Evolutionary conservation across 2,888 invertebrate genomes (phyloP), one percentile per base, ranked within the genome.

Genomic region (Hemithea aestivaria): DNA sequence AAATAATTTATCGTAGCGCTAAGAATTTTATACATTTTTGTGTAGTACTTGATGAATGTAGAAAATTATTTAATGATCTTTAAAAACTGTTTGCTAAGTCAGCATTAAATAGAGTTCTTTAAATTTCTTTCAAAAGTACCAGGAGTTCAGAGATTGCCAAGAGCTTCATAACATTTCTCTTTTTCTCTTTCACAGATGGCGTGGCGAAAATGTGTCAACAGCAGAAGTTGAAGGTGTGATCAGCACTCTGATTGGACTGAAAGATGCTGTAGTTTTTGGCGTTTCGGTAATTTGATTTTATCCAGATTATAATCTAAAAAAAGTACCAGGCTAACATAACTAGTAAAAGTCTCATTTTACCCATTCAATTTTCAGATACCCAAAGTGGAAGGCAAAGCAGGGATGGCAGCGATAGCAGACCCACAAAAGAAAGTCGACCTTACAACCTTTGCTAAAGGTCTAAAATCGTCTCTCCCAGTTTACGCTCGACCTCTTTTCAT

Each of bases 191-290:
- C n/a, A n/a, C 52, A 90, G 94, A 48, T 97, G 97, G 97, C 92
- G 95, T 45, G 98, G 99, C 24, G 99, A 99, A 78, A 99, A 99
- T 67, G 98, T 99, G 0, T 95, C 98, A 0, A 98, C 99, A 0
- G 92, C 94, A 2, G 99, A 99, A 87, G 95, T 99, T 2, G 98
- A 99, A 78, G 94, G 93, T 1, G 92, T 96, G 0, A 91, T 98
- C 35, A 96, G 94, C 57, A 93, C 93, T 43, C 87, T 94, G 16
- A 83, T 94, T 10, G 91, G 92, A 6, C 81, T 96, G 10, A 92
- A 92, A 48, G 96, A 96, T 65, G 92, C 94, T 27, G 93, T 93
- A 0, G 97, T 96, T 0, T 98, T 95, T 70, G 98, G 98, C 2
- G 97, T 98, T 0, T 88, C 94, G 82, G 94, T 98, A 77, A 79